Evolutionary conservation across 2,113 vertebrate species (phyloP), one percentile per base, ranked within the genome.

Genomic region (Atrichornis clamosus): DNA sequence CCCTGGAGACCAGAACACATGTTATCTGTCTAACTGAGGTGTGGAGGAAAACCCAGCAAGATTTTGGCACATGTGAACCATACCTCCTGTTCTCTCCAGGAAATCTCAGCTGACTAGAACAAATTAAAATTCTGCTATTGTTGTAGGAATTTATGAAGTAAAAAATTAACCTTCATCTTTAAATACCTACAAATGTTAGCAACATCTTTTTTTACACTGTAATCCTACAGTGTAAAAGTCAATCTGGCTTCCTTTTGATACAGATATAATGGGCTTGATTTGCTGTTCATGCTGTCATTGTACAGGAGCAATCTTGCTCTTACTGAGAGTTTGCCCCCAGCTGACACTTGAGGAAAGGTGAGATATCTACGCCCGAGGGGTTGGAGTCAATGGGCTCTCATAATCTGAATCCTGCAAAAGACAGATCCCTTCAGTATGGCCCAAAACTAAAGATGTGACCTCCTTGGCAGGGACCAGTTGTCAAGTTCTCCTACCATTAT

Each of bases 231-330:
- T 39, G 12, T 72, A 44, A 42, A 93, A 62, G 23, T 53, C 27
- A 83, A 27, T 30, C 27, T 65, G 35, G 5, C 19, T 47, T 87
- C 27, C 17, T 87, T 89, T 60, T 68, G 46, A 44, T 8, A 10
- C 6, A 50, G 50, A 39, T 70, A 46, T 8, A 69, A 24, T 22
- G 14, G 46, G 3, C 18, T 65, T 69, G 30, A 67, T 84, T 89
- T 49, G 26, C 7, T 74, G 7, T 60, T 93, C 55, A 35, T 0
- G 0, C 33, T 35, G 28, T 30, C 1, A 2, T 28, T 42, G 6
- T 32, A 55, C 17, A 65, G 62, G 16, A 83, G 30, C 13, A 84
- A 77, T 26, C 12, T 53, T 3, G 0, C 26, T 73, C 28, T 49
- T 27, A 76, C 9, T 23, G 28, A 56, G 27, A 58, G 16, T 30